Evolutionary conservation across 37 sponge, comb jelly and placozoan genomes (phyloP).

Genomic region (Aplysina aerophoba): DNA sequence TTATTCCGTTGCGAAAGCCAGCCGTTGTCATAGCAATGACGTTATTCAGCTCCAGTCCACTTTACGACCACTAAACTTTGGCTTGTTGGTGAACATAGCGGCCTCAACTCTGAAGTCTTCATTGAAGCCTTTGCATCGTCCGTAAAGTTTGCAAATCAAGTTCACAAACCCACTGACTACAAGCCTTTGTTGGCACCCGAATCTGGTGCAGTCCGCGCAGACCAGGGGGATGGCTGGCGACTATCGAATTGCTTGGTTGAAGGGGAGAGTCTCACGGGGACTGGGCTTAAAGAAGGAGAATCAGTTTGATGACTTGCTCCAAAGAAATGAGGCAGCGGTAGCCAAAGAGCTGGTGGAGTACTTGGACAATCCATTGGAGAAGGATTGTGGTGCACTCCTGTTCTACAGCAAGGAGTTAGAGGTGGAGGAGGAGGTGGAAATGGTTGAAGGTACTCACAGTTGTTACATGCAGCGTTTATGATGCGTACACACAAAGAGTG

Average conservation of each 20-base stretch:
- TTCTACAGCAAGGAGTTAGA: slow-evolving; percentile 62
- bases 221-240: slow-evolving; percentile 71
- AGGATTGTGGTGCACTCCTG: slow-evolving; percentile 54
- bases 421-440: slow-evolving; percentile 69
- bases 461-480: too few relatives aligned
- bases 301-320: slow-evolving; percentile 76
- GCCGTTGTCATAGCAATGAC: too few relatives aligned
- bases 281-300: slow-evolving; percentile 72
- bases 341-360: slow-evolving; percentile 55
- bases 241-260: slow-evolving; percentile 83
- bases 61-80: too few relatives aligned
- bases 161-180: not conserved
- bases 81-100: too few relatives aligned
- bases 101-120: too few relatives aligned
- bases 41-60: too few relatives aligned
- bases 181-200: too few relatives aligned
- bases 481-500: too few relatives aligned
- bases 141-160: not conserved
- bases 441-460: slow-evolving; percentile 68
- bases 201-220: not conserved
- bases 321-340: slow-evolving; percentile 58
- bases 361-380: slow-evolving; percentile 48
- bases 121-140: not conserved
- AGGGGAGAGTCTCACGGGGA: slow-evolving; percentile 69
- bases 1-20: too few relatives aligned